Conservation (phyloP, 2,113 vertebrate genomes). For the Plestiodon gilberti region DNA sequence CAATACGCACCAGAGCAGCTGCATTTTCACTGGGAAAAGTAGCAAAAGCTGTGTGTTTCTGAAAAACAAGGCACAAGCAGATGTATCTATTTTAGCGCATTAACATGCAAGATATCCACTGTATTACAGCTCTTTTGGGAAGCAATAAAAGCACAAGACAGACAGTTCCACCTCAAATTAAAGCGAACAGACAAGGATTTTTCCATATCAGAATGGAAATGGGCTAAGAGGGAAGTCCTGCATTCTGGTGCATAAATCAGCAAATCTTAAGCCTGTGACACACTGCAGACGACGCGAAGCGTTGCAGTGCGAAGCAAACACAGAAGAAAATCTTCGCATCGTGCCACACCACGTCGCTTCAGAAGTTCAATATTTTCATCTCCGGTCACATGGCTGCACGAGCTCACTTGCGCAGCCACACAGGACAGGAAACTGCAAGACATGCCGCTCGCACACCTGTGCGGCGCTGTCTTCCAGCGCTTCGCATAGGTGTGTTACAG, state of each 20-base stretch:
- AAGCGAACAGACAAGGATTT: background rate
- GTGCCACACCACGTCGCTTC: too few relatives aligned
- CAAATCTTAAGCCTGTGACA: too few relatives aligned
- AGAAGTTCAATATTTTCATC: too few relatives aligned
- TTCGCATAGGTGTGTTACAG: too few relatives aligned
- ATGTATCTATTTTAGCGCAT: background rate
- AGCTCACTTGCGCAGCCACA: too few relatives aligned
- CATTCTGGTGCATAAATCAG: background rate
- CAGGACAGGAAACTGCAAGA: too few relatives aligned
- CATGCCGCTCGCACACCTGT: too few relatives aligned
- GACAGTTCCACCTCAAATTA: background rate
- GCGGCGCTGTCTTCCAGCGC: too few relatives aligned
- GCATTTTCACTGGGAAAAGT: conserved; percentile 86
- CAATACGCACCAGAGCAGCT: conserved; percentile 84
- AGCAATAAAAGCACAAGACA: background rate
- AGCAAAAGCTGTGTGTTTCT: conserved; percentile 96
- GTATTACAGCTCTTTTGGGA: background rate
- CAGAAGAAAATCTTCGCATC: too few relatives aligned
- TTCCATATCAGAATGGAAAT: background rate
- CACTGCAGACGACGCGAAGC: too few relatives aligned
- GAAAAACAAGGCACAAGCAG: conserved; percentile 57
- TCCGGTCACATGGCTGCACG: too few relatives aligned
- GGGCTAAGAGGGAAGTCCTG: background rate
- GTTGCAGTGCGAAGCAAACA: too few relatives aligned
- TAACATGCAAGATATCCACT: background rate